Base-by-base conservation (phyloP, 1,140 invertebrate genomes). In the Asbolus verrucosus region DNA sequence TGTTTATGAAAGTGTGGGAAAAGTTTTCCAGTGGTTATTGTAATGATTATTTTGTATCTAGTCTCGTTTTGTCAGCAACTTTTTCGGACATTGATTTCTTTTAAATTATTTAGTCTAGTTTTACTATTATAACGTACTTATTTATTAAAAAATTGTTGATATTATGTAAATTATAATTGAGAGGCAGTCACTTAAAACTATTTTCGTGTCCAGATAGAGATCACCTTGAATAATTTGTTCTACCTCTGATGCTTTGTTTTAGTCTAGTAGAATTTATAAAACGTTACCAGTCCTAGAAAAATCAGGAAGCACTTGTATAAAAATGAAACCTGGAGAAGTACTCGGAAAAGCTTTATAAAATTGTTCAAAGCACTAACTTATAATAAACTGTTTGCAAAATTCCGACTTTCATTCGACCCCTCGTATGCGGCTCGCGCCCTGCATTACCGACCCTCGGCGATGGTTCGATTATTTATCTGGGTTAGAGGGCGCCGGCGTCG, bases 381-480 rank as follows among this genome's bases (percentile, higher is more conserved):
- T 71, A 73, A 77, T 74, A 78, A 73, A 77, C 69, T 78, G 77
- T 78, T 78, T 78, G 77, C 77, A 78, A 76, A 74, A n/a, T n/a
- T n/a, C n/a, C n/a, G n/a, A n/a, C n/a, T n/a, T n/a, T n/a, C n/a
- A n/a, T n/a, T n/a, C n/a, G n/a, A n/a, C n/a, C n/a, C n/a, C n/a
- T n/a, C n/a, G n/a, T n/a, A n/a, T n/a, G n/a, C n/a, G n/a, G n/a
- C n/a, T n/a, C 24, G 24, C 8, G 24, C 3, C n/a, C 33, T 36
- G 33, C 39, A 50, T 41, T 60, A 38, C 27, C 30, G 43, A 21
- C n/a, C 1, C n/a, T 13, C 2, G n/a, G 6, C 2, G 6, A 13
- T 13, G 14, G n/a, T 16, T 50, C 41, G 9, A 2, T 1, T 54
- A 27, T 50, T 21, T 27, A 54, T 18, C 9, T 54, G 11, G 46